phyloP scores from a whole-genome alignment of 2,113 vertebrate genomes.

The Eretmochelys imbricata region DNA sequence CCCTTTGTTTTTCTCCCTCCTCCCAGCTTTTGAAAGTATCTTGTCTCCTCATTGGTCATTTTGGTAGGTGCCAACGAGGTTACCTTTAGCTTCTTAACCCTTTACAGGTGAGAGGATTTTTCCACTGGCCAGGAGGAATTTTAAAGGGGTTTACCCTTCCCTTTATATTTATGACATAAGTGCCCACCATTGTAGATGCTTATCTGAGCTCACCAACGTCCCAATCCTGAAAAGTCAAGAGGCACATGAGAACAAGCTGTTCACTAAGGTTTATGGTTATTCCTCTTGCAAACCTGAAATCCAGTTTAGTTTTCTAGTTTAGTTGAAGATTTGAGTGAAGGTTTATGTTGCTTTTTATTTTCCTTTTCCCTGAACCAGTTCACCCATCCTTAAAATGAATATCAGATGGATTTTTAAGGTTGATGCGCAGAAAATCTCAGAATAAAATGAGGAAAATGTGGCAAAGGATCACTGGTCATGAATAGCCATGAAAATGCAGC shows the following conservation, averaged over 20 bases:
- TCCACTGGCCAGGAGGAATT: too few species aligned
- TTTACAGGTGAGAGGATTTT: too few species aligned
- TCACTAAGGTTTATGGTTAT: neutral
- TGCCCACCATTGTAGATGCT: neutral
- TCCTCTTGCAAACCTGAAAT: neutral
- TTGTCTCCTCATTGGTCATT: too few species aligned
- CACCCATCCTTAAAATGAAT: neutral
- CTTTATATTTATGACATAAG: neutral
- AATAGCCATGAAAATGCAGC: neutral
- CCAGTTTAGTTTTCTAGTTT: neutral
- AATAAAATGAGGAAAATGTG: neutral
- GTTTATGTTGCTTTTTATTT: neutral
- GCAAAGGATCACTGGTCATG: neutral
- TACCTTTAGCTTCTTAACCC: too few species aligned
- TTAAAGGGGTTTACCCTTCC: too few species aligned
- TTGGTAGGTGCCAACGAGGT: too few species aligned
- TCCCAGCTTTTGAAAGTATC: too few species aligned
- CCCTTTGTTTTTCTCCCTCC: too few species aligned
- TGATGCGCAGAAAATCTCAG: neutral
- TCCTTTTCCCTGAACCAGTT: neutral
- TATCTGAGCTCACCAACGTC: neutral
- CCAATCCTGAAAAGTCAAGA: fast-evolving
- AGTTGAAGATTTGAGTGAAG: neutral
- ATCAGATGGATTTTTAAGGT: neutral
- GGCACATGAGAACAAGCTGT: neutral